These are phyloP conservation scores for Nomada goodeniana DNA, from an alignment of 2,888 invertebrate genomes.

Conservation along the genomic window DNA sequence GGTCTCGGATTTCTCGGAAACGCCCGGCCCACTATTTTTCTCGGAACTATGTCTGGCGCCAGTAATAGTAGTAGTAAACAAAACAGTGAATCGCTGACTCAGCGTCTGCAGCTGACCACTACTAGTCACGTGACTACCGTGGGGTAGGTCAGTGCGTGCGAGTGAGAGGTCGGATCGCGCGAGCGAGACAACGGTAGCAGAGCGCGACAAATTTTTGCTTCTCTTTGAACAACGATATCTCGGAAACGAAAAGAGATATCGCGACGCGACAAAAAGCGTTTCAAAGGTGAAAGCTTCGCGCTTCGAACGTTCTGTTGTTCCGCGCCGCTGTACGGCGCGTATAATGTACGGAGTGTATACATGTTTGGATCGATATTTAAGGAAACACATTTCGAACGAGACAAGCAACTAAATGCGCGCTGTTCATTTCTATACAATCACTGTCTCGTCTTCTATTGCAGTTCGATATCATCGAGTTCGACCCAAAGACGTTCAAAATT, in stretches of 20 bases:
- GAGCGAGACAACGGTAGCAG: background rate
- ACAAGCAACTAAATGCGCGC: too few relatives aligned
- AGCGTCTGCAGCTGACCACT: background rate
- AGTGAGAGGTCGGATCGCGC: background rate
- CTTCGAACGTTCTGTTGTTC: too few relatives aligned
- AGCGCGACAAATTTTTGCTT: background rate
- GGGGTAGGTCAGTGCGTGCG: background rate
- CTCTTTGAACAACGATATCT: constrained; percentile 1
- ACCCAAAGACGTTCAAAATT: constrained; percentile 96
- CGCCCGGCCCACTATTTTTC: constrained; percentile 5
- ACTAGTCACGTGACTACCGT: background rate
- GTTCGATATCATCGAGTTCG: constrained; percentile 98
- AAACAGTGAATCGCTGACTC: background rate
- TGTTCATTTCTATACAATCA: too few relatives aligned
- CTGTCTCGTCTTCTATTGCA: constrained; percentile 82
- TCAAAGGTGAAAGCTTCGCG: too few relatives aligned
- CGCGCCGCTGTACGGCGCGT: too few relatives aligned
- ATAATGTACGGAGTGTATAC: too few relatives aligned
- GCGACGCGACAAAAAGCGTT: background rate
- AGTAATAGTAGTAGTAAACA: background rate
- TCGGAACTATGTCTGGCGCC: background rate
- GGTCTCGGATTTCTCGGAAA: background rate
- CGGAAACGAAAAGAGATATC: background rate
- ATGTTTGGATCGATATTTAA: too few relatives aligned
- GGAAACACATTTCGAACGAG: too few relatives aligned